Evolutionary conservation across 1,140 invertebrate genomes (phyloP).

Genomic region (Leptopilina clavipes): DNA sequence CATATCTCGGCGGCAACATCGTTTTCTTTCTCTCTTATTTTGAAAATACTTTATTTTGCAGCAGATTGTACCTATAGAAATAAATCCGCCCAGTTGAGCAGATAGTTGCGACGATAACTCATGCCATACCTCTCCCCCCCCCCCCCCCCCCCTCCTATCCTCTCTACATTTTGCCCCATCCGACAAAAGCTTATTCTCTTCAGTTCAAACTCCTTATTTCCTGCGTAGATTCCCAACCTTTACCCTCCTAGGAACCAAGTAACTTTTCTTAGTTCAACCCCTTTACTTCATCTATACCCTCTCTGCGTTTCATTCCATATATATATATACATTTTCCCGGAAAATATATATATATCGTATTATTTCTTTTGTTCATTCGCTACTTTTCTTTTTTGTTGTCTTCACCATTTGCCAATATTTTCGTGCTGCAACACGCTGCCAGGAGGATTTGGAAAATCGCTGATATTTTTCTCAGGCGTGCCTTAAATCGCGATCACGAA

Average conservation of each 20-base stretch:
- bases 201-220: conserved; percentile 31
- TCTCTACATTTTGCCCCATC: no score
- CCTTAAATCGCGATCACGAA: conserved; percentile 57
- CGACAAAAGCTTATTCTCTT: conserved; percentile 39
- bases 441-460: conserved; percentile 55
- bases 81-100: conserved; percentile 70
- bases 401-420: conserved; percentile 55
- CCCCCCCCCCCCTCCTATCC: conserved; percentile 25
- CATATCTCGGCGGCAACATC: conserved; percentile 26
- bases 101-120: conserved; percentile 84
- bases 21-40: conserved; percentile 38
- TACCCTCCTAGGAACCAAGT: conserved; percentile 34
- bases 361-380: conserved; percentile 25
- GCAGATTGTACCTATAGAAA: conserved; percentile 73
- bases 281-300: not conserved
- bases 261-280: not conserved
- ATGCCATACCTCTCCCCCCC: conserved; percentile 38
- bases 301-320: not conserved
- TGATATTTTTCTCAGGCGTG: conserved; percentile 53
- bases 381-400: conserved; percentile 50
- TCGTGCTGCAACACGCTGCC: conserved; percentile 42
- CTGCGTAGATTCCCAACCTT: conserved; percentile 13
- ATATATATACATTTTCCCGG: no score
- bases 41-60: conserved; percentile 69
- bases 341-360: no score